Evolutionary conservation across 1,140 invertebrate genomes (phyloP), one percentile per base, ranked within the genome.

Genomic region (Eurosta solidaginis): DNA sequence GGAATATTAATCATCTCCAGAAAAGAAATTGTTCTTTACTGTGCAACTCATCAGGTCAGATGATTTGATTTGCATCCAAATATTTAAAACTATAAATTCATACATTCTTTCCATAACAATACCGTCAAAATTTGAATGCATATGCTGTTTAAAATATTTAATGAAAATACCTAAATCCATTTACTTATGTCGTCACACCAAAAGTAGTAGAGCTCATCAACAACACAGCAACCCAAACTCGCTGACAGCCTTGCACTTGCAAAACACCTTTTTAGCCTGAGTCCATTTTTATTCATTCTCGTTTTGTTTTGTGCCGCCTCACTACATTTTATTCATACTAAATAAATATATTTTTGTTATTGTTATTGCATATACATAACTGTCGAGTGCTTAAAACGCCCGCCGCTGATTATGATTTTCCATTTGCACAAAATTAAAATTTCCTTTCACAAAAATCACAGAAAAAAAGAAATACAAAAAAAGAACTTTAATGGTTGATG

Each of bases 361-460:
- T 77, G 76, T 54, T 52, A 33, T 63, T 63, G 54, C 20, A 54
- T 54, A 4, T 29, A 17, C 36, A 40, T 74, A 22, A 45, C 47
- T 75, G 74, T 75, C 47, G 29, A 68, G 59, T 68, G 59, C 22
- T 68, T 68, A 33, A 42, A 68, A 68, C 59, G 59, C 59, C 59
- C 27, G 59, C 59, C 59, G n/a, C 59, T 85, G 84, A 85, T 85
- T 85, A 85, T 85, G 85, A 85, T 85, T 85, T 85, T 85, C 84
- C 84, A 85, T 85, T 85, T 85, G 84, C 79, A 78, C 84, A 85
- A 85, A 85, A 85, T 85, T 85, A 85, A 85, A 85, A 85, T 85
- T 80, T 76, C 44, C 74, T 50, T 36, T 76, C 81, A 81, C 82
- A 83, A 50, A 74, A 50, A 44, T 63, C 78, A 80, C 81, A 81